phyloP scores from a whole-genome alignment of 2,888 invertebrate species.

The Bombyx huttoni region DNA sequence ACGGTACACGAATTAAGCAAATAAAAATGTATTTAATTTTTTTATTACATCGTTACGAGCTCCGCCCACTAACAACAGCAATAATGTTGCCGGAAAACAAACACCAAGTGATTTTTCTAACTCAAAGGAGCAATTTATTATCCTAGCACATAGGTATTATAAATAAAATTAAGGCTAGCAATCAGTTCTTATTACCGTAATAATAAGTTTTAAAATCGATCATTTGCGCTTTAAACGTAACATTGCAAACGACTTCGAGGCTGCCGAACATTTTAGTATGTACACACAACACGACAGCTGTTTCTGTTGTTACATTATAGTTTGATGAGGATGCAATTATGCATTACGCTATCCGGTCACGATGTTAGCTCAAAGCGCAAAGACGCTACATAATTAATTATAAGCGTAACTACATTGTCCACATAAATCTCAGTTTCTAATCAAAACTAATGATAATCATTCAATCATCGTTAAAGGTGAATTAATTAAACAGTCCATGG shows the following conservation, averaged over 20 bases:
- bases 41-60: background rate
- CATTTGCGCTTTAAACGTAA: background rate
- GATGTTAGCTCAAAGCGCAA: background rate
- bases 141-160: slow-evolving; percentile 63
- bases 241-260: background rate
- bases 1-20: no score
- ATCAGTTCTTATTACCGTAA: slow-evolving; percentile 65
- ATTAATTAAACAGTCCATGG: background rate
- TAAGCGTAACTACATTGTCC: background rate
- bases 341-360: background rate
- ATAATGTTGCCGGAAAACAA: slow-evolving; percentile 34
- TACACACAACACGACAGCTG: background rate
- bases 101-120: slow-evolving; percentile 57
- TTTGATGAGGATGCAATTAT: slow-evolving; percentile 1
- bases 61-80: background rate
- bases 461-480: background rate
- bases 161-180: slow-evolving; percentile 70
- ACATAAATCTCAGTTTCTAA: background rate
- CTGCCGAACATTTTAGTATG: slow-evolving; percentile 9
- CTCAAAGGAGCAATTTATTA: slow-evolving; percentile 70
- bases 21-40: background rate
- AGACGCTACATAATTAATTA: background rate
- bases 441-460: background rate
- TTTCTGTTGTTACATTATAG: slow-evolving; percentile 17
- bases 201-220: background rate